Evolutionary conservation across 1,140 invertebrate species (phyloP), one percentile per base, ranked within the genome.

Genomic region (Nasonia vitripennis): DNA sequence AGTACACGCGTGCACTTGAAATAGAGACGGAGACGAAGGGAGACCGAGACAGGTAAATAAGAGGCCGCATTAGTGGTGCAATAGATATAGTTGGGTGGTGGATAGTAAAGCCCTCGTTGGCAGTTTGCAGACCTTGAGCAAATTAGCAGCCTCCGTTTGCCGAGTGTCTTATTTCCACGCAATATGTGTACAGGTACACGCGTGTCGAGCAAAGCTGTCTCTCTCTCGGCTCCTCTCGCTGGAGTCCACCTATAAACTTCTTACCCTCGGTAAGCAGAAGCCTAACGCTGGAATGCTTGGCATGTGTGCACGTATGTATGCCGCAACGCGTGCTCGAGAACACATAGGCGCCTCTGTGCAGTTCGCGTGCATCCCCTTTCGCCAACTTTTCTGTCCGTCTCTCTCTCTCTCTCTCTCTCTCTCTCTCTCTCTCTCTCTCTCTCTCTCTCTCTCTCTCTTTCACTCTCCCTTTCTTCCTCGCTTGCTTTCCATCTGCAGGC

Each of bases 41-140:
- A 78, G 82, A 77, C 37, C 67, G 48, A 20, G 62, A 51, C 37
- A 71, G 75, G 62, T 34, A 79, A 73, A 84, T 78, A 84, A 78
- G 37, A 55, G 31, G 67, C 41, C 45, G 31, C 83, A 79, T 84
- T 90, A 90, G 88, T 91, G 91, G 90, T 92, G 34, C 34, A 90
- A 90, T 89, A 92, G 92, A 92, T 45, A 45, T 92, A 91, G 91
- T 91, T 91, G 86, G 90, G 86, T 91, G 90, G 87, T 91, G 88
- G 92, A 93, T 92, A 91, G 92, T 88, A 88, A 88, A 86, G 88
- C 87, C 90, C 75, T 86, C 83, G 83, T 81, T 79, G 87, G 86
- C 88, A 85, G 82, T 87, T 84, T 78, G 67, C 77, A 7, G 45
- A 78, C 68, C 86, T 83, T 70, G 67, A 78, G 55, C 48, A 85